These are phyloP conservation scores for Otolemur crassicaudatus DNA, from an alignment of 2,797 vertebrate genomes.

Conservation along the genomic window DNA sequence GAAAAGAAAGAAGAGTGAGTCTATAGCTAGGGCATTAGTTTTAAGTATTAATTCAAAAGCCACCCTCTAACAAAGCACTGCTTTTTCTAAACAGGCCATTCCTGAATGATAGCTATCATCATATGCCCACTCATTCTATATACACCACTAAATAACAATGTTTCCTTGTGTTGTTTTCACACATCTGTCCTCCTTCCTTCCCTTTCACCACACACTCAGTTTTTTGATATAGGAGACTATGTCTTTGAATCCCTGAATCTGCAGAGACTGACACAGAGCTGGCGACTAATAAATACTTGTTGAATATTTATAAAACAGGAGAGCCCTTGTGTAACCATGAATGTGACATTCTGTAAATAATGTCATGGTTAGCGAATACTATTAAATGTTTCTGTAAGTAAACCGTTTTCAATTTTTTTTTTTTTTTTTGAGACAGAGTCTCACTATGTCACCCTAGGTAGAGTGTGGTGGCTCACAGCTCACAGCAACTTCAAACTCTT, in stretches of 20 bases:
- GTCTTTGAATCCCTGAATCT: slow-evolving; percentile 15
- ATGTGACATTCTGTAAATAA: not conserved
- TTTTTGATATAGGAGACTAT: not conserved
- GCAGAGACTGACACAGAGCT: not conserved
- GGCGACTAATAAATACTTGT: not conserved
- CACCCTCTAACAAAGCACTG: not conserved
- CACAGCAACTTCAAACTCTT: no score
- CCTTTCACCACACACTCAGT: not conserved
- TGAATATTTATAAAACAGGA: not conserved
- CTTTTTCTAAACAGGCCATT: not conserved
- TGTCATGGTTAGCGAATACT: not conserved
- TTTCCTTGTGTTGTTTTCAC: not conserved
- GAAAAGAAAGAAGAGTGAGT: not conserved
- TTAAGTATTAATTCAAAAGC: slow-evolving; percentile 30
- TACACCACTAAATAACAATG: not conserved
- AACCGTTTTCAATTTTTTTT: not conserved
- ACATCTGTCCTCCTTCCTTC: not conserved
- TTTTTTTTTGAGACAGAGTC: not conserved
- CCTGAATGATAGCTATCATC: not conserved
- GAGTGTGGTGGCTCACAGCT: no score
- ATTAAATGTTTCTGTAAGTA: not conserved
- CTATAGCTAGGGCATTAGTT: not conserved
- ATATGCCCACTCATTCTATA: not conserved
- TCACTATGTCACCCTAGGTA: no score
- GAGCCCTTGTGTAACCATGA: not conserved